These are phyloP conservation scores for Meloidogyne chitwoodi DNA, from an alignment of 1,140 invertebrate species.

Conservation along the genomic window DNA sequence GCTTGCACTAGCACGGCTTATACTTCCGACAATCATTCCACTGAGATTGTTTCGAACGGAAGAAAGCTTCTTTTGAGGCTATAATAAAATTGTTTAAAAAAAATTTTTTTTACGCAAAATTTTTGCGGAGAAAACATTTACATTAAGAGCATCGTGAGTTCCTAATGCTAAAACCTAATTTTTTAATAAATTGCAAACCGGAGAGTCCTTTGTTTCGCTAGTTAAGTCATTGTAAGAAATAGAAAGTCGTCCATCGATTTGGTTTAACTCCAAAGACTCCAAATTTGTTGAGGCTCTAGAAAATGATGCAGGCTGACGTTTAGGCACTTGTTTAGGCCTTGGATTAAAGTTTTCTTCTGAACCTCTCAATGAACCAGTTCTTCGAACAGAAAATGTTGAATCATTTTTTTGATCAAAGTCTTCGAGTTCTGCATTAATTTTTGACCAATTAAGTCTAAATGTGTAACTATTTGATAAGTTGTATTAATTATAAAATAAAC, in stretches of 20 bases:
- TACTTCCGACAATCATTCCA: neutral
- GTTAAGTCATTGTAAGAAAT: neutral
- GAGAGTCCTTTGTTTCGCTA: neutral
- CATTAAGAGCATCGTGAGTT: no score
- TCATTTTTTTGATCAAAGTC: neutral
- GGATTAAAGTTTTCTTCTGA: no score
- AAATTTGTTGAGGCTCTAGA: neutral
- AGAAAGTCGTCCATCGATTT: conserved; percentile 1
- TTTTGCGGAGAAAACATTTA: no score
- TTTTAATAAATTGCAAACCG: no score
- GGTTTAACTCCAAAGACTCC: neutral
- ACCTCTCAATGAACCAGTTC: no score
- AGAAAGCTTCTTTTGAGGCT: no score
- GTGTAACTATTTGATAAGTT: no score
- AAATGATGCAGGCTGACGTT: neutral
- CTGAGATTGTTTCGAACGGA: neutral
- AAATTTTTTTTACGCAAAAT: no score
- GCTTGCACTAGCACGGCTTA: neutral
- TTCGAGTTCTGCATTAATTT: neutral
- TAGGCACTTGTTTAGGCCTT: neutral
- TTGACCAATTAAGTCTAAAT: neutral
- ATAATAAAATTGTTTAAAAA: no score
- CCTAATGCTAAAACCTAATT: no score
- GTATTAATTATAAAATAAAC: neutral
- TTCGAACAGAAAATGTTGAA: neutral